These are phyloP conservation scores for Microchrysa polita DNA, from an alignment of 2,888 invertebrate species.

Conservation along the genomic window DNA sequence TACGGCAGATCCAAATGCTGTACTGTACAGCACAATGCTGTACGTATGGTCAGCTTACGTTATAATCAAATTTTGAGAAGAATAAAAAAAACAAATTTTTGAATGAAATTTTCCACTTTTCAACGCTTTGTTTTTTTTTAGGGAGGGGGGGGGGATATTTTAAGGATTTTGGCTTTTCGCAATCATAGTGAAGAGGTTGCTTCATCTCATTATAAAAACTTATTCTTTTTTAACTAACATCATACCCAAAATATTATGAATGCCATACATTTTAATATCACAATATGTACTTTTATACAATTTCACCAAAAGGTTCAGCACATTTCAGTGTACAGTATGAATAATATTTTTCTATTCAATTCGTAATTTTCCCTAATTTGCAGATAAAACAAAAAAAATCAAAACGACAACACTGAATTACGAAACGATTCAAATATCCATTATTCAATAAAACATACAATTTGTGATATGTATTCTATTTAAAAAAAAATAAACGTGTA, in stretches of 20 bases:
- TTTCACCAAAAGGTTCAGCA: too few species aligned
- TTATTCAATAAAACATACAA: constrained; percentile 31
- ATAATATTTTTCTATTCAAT: background rate
- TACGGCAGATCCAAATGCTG: too few species aligned
- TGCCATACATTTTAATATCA: background rate
- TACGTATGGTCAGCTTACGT: too few species aligned
- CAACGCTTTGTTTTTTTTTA: too few species aligned
- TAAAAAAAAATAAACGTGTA: background rate
- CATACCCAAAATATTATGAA: background rate
- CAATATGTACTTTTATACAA: background rate
- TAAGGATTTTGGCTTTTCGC: too few species aligned
- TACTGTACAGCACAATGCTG: too few species aligned
- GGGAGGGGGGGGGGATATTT: too few species aligned
- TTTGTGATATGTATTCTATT: constrained; percentile 41
- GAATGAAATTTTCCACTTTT: background rate
- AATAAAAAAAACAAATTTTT: background rate
- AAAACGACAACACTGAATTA: background rate
- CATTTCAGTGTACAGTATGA: too few species aligned
- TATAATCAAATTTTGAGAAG: too few species aligned
- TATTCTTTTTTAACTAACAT: too few species aligned
- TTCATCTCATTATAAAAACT: too few species aligned
- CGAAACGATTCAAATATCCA: background rate
- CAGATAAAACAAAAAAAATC: background rate
- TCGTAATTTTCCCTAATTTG: background rate
- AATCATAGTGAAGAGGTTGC: too few species aligned